Conservation (phyloP, 2,113 vertebrate species). For the Eleginops maclovinus region DNA sequence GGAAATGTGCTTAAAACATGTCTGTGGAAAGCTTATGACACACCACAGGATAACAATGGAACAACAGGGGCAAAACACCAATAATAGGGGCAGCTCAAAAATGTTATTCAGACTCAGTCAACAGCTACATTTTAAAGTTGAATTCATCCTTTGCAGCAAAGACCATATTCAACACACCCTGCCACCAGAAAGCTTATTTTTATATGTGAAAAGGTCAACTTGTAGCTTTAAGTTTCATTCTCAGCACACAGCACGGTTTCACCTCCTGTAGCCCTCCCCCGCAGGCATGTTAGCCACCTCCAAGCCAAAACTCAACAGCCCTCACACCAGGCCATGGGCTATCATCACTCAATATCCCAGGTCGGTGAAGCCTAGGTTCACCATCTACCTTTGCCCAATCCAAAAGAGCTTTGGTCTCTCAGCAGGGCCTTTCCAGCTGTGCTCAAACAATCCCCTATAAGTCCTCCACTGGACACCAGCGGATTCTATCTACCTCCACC, state of each 20-base stretch:
- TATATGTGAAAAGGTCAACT: slow-evolving; percentile 22
- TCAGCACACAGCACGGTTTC: slow-evolving; percentile 14
- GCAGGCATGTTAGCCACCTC: slow-evolving; percentile 22
- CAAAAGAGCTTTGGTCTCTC: slow-evolving; percentile 26
- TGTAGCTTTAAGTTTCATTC: slow-evolving; percentile 11
- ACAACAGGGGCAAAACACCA: too few relatives aligned
- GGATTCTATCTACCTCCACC: slow-evolving; percentile 27
- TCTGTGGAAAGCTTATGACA: too few relatives aligned
- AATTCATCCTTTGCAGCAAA: neutral
- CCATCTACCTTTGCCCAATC: slow-evolving; percentile 36
- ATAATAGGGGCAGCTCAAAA: too few relatives aligned
- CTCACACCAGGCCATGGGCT: slow-evolving; percentile 21
- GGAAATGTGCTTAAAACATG: too few relatives aligned
- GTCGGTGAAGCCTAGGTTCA: neutral
- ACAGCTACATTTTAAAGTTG: too few relatives aligned
- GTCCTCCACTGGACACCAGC: slow-evolving; percentile 31
- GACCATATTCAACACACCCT: neutral
- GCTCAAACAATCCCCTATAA: slow-evolving; percentile 28
- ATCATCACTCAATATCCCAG: slow-evolving; percentile 23
- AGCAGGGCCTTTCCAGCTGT: slow-evolving; percentile 38
- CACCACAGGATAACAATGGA: too few relatives aligned
- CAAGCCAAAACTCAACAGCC: neutral
- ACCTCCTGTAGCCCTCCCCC: slow-evolving; percentile 27
- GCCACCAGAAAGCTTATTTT: neutral
- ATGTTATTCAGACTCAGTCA: too few relatives aligned